These are phyloP conservation scores for Phengaris alcon DNA, from an alignment of 2,888 invertebrate species.

Conservation along the genomic window DNA sequence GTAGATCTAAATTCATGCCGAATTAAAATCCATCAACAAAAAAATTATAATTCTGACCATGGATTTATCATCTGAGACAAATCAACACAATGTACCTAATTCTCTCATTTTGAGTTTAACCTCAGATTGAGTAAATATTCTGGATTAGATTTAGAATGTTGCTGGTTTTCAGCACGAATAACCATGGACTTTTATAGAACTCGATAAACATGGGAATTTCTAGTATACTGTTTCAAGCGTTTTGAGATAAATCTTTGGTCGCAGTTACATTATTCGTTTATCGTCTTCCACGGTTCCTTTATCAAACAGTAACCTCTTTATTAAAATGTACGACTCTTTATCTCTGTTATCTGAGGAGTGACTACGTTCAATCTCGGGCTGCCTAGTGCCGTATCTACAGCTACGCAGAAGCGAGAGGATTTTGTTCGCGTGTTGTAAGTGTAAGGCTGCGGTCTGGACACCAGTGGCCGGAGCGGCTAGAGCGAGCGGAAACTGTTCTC, in stretches of 20 bases:
- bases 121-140: not conserved
- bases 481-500: no score
- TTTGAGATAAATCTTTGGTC: not conserved
- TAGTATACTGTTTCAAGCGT: not conserved
- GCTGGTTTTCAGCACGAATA: slow-evolving; percentile 2
- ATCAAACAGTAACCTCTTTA: slow-evolving; percentile 7
- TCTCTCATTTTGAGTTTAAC: not conserved
- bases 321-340: slow-evolving; percentile 4
- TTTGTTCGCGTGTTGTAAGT: not conserved
- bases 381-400: not conserved
- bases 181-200: slow-evolving; percentile 13
- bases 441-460: no score
- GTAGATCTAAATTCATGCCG: not conserved
- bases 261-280: not conserved
- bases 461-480: no score
- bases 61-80: not conserved
- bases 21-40: not conserved
- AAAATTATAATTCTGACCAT: not conserved
- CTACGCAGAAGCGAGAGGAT: not conserved
- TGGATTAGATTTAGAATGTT: slow-evolving; percentile 1
- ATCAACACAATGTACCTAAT: not conserved
- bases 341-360: not conserved
- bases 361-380: not conserved
- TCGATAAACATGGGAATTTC: not conserved
- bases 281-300: not conserved